phyloP scores from a whole-genome alignment of 2,888 invertebrate genomes.

The Caradrina clavipalpis region DNA sequence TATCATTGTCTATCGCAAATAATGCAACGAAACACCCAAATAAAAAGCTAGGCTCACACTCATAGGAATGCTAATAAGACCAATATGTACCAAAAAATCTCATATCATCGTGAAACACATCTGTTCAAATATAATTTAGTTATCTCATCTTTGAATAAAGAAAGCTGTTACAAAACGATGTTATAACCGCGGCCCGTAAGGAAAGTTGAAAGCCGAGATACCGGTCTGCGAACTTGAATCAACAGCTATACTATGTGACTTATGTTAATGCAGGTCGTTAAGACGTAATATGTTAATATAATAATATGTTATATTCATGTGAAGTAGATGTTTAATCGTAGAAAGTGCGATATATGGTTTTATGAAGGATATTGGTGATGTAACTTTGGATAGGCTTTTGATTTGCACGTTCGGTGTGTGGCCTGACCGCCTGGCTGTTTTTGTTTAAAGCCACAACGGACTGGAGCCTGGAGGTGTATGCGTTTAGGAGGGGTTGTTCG shows the following conservation, averaged over 20 bases:
- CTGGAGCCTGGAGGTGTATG: too few species aligned
- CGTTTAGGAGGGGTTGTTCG: too few species aligned
- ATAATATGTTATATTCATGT: constrained; percentile 35
- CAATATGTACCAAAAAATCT: constrained; percentile 25
- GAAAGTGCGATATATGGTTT: constrained; percentile 41
- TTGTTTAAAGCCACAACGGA: background rate
- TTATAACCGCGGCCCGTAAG: constrained; percentile 76
- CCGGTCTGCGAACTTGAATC: constrained; percentile 80
- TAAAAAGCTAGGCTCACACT: background rate
- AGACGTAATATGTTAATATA: constrained; percentile 53
- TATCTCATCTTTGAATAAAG: constrained; percentile 83
- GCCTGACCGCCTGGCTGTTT: background rate
- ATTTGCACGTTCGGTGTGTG: constrained; percentile 9
- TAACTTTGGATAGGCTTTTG: constrained; percentile 9
- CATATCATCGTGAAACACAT: constrained; percentile 51
- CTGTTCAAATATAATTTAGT: constrained; percentile 74
- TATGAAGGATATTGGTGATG: constrained; percentile 43
- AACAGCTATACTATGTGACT: constrained; percentile 70
- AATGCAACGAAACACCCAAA: constrained; percentile 1
- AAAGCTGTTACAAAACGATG: constrained; percentile 86
- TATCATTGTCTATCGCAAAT: constrained; percentile 1
- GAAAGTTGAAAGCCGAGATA: constrained; percentile 86
- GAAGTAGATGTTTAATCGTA: constrained; percentile 37
- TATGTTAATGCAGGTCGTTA: constrained; percentile 68
- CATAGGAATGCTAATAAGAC: constrained; percentile 4